Evolutionary conservation across 2,113 vertebrate species (phyloP), one percentile per base, ranked within the genome.

Genomic region (Fregata magnificens): DNA sequence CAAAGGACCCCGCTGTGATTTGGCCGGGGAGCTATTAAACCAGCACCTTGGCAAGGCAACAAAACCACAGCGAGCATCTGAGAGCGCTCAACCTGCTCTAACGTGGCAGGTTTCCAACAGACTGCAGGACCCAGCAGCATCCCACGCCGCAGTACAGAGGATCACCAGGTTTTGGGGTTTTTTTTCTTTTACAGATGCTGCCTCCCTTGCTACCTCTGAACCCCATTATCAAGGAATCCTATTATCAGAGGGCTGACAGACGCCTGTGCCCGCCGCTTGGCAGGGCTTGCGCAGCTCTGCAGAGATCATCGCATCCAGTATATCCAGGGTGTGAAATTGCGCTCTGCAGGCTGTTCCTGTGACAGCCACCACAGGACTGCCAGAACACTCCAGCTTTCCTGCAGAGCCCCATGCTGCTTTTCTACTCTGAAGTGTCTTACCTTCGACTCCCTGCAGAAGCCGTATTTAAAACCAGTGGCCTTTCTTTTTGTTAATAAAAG

Each of bases 121-220:
- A n/a, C 49, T 14, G 10, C 67, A 69, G 63, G 59, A 50, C 42
- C 11, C 83, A 93, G 59, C 47, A 90, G 53, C 74, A 80, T 5
- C 40, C 53, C 55, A 29, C 2, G 4, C 32, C 2, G 0, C 21
- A 2, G 1, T 3, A 55, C 44, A 65, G 66, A 0, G 0, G 17
- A 84, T 9, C 36, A 12, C 67, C 1, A 1, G 28, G 15, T 28
- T 49, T 10, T 4, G 13, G 12, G 3, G 2, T 10, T 6, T 28
- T n/a, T 67, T 70, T 34, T 10, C 31, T 70, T 73, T 44, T 53
- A 79, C 16, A 81, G 32, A 69, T 0, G 0, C 83, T 1, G 0
- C 50, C 73, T 71, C 59, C 47, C 63, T 26, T 3, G 7, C 70
- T 76, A 61, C 45, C 58, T 74, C 63, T 59, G 34, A 85, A 21